phyloP scores from a whole-genome alignment of 2,113 vertebrate genomes.

The Stegostoma tigrinum region DNA sequence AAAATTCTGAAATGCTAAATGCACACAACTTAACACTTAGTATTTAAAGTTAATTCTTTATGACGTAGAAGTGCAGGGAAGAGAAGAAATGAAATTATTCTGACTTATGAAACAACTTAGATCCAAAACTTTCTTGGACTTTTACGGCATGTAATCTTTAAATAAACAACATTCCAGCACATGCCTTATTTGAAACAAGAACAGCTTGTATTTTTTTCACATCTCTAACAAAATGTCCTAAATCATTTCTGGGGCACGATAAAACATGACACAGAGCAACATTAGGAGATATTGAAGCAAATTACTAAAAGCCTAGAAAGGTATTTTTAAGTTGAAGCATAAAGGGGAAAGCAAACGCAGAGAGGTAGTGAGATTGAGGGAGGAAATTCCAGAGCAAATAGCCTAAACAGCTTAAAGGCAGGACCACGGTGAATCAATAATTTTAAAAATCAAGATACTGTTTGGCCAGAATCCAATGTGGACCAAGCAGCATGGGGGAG shows the following conservation, averaged over 20 bases:
- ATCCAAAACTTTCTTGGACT: background rate
- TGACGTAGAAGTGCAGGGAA: background rate
- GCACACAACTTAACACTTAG: background rate
- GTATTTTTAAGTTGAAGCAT: no score
- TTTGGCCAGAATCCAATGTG: no score
- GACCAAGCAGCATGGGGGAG: no score
- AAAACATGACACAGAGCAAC: background rate
- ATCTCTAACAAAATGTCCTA: background rate
- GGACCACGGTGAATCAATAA: no score
- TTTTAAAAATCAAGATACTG: no score
- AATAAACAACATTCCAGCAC: background rate
- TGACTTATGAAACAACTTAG: no score
- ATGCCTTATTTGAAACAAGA: background rate
- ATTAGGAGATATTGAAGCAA: no score
- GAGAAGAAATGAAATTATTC: background rate
- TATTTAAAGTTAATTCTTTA: background rate
- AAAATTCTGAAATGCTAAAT: background rate
- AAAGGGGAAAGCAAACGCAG: no score
- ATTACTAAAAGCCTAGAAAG: no score
- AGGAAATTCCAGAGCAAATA: no score
- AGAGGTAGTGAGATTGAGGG: no score
- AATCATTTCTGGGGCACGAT: background rate
- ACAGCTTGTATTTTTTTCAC: background rate
- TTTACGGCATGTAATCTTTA: background rate
- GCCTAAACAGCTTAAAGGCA: no score